Evolutionary conservation across 2,888 invertebrate genomes (phyloP), one percentile per base, ranked within the genome.

Genomic region (Iselma pallidipennis): DNA sequence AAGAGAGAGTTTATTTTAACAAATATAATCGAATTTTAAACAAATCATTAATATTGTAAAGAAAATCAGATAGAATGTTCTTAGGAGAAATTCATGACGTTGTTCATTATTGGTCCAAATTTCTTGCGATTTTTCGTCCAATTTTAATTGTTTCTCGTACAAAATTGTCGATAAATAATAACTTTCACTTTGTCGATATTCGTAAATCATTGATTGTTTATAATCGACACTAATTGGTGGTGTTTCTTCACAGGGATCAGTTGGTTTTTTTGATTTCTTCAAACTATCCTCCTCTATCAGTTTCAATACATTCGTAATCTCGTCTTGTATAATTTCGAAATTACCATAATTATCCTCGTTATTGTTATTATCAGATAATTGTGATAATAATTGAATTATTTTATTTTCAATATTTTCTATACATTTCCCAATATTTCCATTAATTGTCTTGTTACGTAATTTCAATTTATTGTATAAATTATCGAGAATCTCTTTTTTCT

Each of bases 321-420:
- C 77, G 28, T 71, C 68, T 62, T 77, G 76, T 74, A 78, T 76
- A 12, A 57, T 64, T 33, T 70, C 69, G 61, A 76, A 76, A 1
- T 74, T 74, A 26, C 73, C 71, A 1, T 69, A 61, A 50, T 63
- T 75, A 14, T 63, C 65, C 1, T 61, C 42, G 3, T 66, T 61
- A 2, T 55, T 59, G 2, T 71, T n/a, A n/a, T n/a, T n/a, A n/a
- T n/a, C n/a, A n/a, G n/a, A 67, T 4, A 62, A 60, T 25, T 57
- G 61, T 42, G 72, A 71, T 26, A 75, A 37, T 6, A 74, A 63
- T 53, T 75, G 73, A 21, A 76, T 67, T 74, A 78, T 76, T 66
- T 74, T 74, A 21, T 66, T 61, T 59, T 78, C 78, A 19, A 77
- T 76, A 2, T 75, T 73, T 29, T 69, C 65, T 14, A 78, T 74